These are phyloP conservation scores for Pygoscelis adeliae DNA, from an alignment of 2,113 vertebrate genomes.

Conservation along the genomic window DNA sequence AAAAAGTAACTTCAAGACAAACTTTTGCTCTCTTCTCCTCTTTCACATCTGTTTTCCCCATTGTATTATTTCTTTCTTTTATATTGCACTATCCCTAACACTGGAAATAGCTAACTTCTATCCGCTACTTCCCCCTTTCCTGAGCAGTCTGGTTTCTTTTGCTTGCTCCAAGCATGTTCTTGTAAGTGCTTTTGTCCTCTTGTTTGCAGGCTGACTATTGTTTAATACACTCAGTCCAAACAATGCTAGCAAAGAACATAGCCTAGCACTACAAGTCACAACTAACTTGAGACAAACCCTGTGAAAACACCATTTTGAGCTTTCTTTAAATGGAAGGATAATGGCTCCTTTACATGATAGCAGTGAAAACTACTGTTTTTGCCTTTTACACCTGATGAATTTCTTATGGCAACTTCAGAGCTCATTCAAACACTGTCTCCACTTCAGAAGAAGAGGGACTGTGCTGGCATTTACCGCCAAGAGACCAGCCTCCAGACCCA, in stretches of 20 bases:
- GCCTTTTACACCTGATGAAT: background rate
- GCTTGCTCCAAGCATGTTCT: background rate
- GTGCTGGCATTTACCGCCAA: background rate
- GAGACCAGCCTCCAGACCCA: background rate
- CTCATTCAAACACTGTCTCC: background rate
- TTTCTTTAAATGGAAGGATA: background rate
- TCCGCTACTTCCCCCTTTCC: background rate
- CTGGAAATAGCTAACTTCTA: background rate
- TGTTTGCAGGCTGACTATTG: constrained; percentile 13
- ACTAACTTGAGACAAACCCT: background rate
- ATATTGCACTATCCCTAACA: background rate
- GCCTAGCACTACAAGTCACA: constrained; percentile 39
- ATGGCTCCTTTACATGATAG: background rate
- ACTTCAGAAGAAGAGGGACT: background rate
- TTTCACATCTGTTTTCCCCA: background rate
- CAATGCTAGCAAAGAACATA: constrained; percentile 1
- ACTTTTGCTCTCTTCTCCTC: background rate
- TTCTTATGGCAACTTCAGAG: background rate
- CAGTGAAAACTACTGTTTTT: background rate
- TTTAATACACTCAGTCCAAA: background rate
- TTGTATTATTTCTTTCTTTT: background rate
- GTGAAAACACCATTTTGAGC: background rate
- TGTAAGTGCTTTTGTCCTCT: constrained; percentile 7
- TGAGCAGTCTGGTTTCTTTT: background rate
- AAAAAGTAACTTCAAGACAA: background rate